Base-by-base conservation (phyloP, 2,113 vertebrate species). In the Turnix velox region DNA sequence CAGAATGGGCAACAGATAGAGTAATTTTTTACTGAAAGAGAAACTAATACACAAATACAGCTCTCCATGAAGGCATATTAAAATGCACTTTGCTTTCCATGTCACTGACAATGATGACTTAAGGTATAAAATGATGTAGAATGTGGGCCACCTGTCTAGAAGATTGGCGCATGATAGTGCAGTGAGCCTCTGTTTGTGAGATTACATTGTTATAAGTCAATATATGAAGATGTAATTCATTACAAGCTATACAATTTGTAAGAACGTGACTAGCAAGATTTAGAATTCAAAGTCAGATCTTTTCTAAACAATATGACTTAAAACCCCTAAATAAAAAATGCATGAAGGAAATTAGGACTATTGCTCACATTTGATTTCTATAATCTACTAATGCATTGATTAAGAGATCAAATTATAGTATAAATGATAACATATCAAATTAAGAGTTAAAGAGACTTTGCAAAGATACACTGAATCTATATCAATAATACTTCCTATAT, bases 361-460 rank as follows among this genome's bases (percentile, higher is more conserved):
- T 93, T 94, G 90, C 92, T 95, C 87, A 72, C 8, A 39, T 79
- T 69, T 91, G 78, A 95, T 91, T 58, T 69, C 51, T 80, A 54
- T 48, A 71, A 87, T 89, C 62, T 76, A 22, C 3, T 61, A 62
- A 5, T 69, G 48, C 33, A 45, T 73, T 93, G 74, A 84, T 92
- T 87, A 91, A 83, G 58, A 69, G 33, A 82, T 52, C 46, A 74
- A 86, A 68, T 42, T 4, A 45, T 43, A 92, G 28, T 40, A 68
- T 27, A 86, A 73, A 63, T 1, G 3, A 16, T 51, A 39, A 57
- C 62, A 23, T 12, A 35, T 65, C 77, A 72, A 17, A 48, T 63
- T 74, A 65, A 74, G 79, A 93, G 78, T 67, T 84, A 59, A 91
- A 87, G n/a, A 18, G 10, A 51, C 4, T 79, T 83, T 92, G 33